Conservation (phyloP, 2,888 invertebrate genomes). For the Sinelater perroti region DNA sequence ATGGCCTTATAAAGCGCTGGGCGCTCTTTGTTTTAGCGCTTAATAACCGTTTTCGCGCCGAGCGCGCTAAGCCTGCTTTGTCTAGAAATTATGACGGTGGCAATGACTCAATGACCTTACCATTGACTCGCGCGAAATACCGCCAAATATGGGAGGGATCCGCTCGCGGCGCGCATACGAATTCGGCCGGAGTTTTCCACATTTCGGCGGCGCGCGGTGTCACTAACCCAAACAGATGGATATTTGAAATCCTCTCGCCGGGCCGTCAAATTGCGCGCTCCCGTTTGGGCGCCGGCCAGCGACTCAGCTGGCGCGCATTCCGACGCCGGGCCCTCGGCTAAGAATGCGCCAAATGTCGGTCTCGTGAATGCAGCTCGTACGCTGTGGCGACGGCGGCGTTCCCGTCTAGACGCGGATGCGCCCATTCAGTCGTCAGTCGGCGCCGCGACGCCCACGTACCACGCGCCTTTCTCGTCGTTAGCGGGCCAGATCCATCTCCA, state of each 20-base stretch:
- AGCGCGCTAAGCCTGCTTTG: conserved; percentile 28
- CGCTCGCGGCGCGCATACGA: conserved; percentile 1
- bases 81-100: conserved; percentile 29
- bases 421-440: conserved; percentile 35
- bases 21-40: too few species aligned
- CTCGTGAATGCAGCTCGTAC: conserved; percentile 36
- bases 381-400: conserved; percentile 25
- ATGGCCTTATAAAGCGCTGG: conserved; percentile 12
- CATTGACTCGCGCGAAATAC: conserved; percentile 23
- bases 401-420: conserved; percentile 34
- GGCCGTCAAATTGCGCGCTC: conserved; percentile 16
- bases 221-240: conserved; percentile 27
- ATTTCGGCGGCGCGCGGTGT: conserved; percentile 11
- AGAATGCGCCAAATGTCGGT: conserved; percentile 22
- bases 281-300: conserved; percentile 19
- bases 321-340: conserved; percentile 31
- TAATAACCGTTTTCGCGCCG: too few species aligned
- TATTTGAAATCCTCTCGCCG: conserved; percentile 18
- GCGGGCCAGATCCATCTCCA: conserved; percentile 15
- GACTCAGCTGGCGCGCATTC: conserved; percentile 32
- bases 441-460: conserved; percentile 27
- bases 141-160: conserved; percentile 21
- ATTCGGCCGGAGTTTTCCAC: conserved; percentile 1
- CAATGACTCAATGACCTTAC: conserved; percentile 31
- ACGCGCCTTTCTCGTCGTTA: conserved; percentile 7